These are phyloP conservation scores for Nomada hirtipes DNA, from an alignment of 2,888 invertebrate species.

Conservation along the genomic window DNA sequence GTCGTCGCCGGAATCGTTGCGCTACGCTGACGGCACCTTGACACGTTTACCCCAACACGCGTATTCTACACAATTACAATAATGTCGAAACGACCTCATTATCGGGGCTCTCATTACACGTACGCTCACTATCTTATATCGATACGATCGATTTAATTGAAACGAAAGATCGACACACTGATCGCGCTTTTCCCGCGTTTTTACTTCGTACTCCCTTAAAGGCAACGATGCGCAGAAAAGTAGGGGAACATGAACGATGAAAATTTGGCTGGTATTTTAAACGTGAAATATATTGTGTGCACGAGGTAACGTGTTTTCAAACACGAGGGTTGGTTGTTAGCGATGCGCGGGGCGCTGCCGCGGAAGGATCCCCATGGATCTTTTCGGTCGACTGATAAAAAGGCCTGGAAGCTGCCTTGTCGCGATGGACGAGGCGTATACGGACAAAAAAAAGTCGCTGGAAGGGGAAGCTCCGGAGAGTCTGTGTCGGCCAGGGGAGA, in stretches of 20 bases:
- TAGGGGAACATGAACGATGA: neutral
- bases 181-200: slow-evolving; percentile 47
- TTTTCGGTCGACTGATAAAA: slow-evolving; percentile 80
- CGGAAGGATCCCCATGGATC: slow-evolving; percentile 74
- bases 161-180: neutral
- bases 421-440: slow-evolving; percentile 73
- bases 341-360: slow-evolving; percentile 56
- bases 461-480: slow-evolving; percentile 73
- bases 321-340: slow-evolving; percentile 55
- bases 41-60: slow-evolving; percentile 76
- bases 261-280: slow-evolving; percentile 16
- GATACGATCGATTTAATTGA: slow-evolving; percentile 9
- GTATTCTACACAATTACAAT: slow-evolving; percentile 51
- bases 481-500: slow-evolving; percentile 62
- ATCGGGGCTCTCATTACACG: slow-evolving; percentile 44
- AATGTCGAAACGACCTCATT: slow-evolving; percentile 52
- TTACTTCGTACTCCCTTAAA: slow-evolving; percentile 6
- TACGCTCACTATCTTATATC: slow-evolving; percentile 34
- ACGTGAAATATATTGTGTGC: slow-evolving; percentile 3
- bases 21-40: slow-evolving; percentile 74
- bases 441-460: slow-evolving; percentile 71
- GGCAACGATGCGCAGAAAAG: neutral
- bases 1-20: slow-evolving; percentile 62
- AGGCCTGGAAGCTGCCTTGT: slow-evolving; percentile 74
- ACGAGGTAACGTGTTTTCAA: slow-evolving; percentile 48